phyloP scores from a whole-genome alignment of 1,140 invertebrate species.

The Latrodectus geometricus region DNA sequence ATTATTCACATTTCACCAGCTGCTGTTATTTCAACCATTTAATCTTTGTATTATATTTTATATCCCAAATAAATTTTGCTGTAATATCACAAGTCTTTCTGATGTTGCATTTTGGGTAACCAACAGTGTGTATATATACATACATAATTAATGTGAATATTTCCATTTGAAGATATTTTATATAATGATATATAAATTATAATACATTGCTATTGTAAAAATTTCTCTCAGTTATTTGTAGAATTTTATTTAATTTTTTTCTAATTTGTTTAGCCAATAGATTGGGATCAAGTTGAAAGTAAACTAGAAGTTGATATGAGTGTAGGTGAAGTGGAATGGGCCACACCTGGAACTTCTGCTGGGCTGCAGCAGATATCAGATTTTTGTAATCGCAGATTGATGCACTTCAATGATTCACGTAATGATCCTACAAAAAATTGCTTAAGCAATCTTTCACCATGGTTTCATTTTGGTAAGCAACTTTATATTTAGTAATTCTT shows the following conservation, averaged over 20 bases:
- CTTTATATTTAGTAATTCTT: background rate
- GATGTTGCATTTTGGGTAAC: too few relatives aligned
- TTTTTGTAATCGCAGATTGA: constrained; percentile 80
- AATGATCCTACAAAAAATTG: constrained; percentile 84
- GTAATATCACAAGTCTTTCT: too few relatives aligned
- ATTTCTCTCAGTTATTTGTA: background rate
- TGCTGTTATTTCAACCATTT: too few relatives aligned
- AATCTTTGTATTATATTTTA: too few relatives aligned
- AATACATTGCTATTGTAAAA: too few relatives aligned
- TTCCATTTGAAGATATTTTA: background rate
- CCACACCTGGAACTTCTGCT: constrained; percentile 79
- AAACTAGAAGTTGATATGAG: constrained; percentile 77
- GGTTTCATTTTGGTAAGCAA: constrained; percentile 89
- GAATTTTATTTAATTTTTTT: constrained; percentile 14
- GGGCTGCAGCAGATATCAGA: constrained; percentile 77
- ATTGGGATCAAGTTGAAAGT: constrained; percentile 79
- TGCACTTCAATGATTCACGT: constrained; percentile 78
- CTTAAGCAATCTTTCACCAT: constrained; percentile 87
- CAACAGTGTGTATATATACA: too few relatives aligned
- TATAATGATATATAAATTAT: background rate
- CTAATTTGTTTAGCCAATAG: constrained; percentile 70
- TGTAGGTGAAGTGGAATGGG: constrained; percentile 81
- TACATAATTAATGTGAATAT: background rate
- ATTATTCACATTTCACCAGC: too few relatives aligned
- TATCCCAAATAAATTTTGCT: too few relatives aligned